Conservation (phyloP, 2,888 invertebrate genomes). For the Onthophagus sagittarius region DNA sequence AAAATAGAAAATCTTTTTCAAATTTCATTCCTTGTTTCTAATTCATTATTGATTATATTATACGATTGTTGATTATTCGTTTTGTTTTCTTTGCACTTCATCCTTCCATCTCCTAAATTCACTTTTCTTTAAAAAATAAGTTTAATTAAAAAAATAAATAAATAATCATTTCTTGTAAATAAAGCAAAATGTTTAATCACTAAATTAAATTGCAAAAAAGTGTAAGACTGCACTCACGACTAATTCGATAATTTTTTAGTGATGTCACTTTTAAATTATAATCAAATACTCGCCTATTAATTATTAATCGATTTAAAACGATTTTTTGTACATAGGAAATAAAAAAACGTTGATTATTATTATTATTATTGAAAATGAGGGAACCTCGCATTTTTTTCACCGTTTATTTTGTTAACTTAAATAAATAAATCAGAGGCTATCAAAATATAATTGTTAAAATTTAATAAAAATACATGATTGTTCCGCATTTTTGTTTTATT, state of each 20-base stretch:
- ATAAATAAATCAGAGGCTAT: slow-evolving; percentile 33
- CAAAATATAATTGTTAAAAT: not conserved
- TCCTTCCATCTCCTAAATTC: slow-evolving; percentile 1
- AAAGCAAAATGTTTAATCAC: not conserved
- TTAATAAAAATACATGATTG: not conserved
- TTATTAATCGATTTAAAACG: not conserved
- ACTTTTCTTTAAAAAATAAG: too few species aligned
- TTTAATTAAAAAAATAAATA: too few species aligned
- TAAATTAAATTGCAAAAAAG: not conserved
- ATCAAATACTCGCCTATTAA: not conserved
- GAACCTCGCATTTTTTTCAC: too few species aligned
- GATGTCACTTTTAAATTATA: not conserved
- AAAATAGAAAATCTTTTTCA: slow-evolving; percentile 5
- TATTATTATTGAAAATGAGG: slow-evolving; percentile 2
- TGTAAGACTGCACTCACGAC: not conserved
- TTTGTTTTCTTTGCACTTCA: slow-evolving; percentile 20
- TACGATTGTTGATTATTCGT: slow-evolving; percentile 17
- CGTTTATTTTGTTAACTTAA: slow-evolving; percentile 38
- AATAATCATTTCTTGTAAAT: slow-evolving; percentile 13
- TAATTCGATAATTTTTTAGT: not conserved
- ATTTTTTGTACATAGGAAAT: not conserved
- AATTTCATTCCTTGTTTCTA: slow-evolving; percentile 17
- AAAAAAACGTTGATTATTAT: slow-evolving; percentile 1
- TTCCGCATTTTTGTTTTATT: not conserved
- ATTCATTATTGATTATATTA: slow-evolving; percentile 17